phyloP scores from a whole-genome alignment of 2,797 vertebrate species.

The Clarias fuscus region DNA sequence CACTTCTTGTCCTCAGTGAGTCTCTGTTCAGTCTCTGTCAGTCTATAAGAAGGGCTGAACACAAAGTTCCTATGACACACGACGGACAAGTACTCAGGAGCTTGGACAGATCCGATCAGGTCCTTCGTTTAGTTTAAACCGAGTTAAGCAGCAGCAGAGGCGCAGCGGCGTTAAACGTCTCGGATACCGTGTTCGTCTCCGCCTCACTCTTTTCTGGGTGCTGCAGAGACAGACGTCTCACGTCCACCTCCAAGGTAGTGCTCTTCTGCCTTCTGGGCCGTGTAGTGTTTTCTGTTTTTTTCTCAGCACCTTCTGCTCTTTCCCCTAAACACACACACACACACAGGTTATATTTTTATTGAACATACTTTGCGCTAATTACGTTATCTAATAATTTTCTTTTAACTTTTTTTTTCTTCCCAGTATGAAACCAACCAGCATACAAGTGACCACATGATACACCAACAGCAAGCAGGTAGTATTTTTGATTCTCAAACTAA shows the following conservation, averaged over 20 bases:
- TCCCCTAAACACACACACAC: conserved; percentile 64
- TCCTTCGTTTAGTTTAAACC: conserved; percentile 57
- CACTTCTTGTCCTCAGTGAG: conserved; percentile 12
- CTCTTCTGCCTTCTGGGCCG: conserved; percentile 40
- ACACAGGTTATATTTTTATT: background rate
- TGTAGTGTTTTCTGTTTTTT: conserved; percentile 42
- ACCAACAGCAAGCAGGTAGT: background rate
- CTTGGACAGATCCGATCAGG: background rate
- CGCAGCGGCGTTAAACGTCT: conserved; percentile 67
- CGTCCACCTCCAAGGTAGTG: conserved; percentile 58
- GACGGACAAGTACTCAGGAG: background rate
- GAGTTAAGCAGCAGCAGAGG: conserved; percentile 65
- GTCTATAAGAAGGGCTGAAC: background rate
- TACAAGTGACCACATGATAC: background rate
- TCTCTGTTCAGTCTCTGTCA: background rate
- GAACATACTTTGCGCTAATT: background rate
- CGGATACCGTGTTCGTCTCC: conserved; percentile 54
- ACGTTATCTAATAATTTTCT: background rate
- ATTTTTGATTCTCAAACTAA: background rate
- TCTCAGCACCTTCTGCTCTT: conserved; percentile 75
- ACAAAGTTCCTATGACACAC: conserved; percentile 13
- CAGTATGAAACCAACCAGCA: background rate
- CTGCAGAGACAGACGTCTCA: conserved; percentile 68
- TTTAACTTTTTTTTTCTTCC: background rate
- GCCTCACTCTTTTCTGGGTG: conserved; percentile 58